Conservation (phyloP, 2,888 invertebrate species). For the Acleris laterana region DNA sequence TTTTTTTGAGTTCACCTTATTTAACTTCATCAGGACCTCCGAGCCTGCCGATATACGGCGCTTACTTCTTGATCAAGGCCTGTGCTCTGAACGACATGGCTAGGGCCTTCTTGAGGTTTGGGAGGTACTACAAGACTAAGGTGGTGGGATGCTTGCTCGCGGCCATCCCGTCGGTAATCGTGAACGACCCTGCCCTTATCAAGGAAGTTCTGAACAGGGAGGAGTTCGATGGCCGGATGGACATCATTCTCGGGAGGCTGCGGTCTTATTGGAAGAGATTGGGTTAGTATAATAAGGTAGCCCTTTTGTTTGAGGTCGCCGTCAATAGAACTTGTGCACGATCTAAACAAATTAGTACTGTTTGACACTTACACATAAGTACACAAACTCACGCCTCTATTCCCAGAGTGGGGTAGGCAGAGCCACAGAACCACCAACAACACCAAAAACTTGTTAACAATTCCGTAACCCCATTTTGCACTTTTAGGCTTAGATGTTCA, state of each 20-base stretch:
- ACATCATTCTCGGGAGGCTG: conserved; percentile 71
- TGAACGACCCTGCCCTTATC: conserved; percentile 80
- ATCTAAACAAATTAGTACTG: too few species aligned
- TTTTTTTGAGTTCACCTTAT: too few species aligned
- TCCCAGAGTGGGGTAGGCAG: too few species aligned
- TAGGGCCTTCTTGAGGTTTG: conserved; percentile 74
- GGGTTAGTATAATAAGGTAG: conserved; percentile 59
- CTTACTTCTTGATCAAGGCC: conserved; percentile 84
- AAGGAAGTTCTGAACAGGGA: conserved; percentile 84
- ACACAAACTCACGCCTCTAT: too few species aligned
- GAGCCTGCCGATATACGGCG: conserved; percentile 85
- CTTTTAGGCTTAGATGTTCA: too few species aligned
- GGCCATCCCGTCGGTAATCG: conserved; percentile 70
- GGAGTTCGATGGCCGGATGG: conserved; percentile 86
- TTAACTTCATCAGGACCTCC: conserved; percentile 85
- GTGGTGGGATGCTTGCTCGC: conserved; percentile 85
- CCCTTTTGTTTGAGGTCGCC: too few species aligned
- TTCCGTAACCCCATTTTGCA: too few species aligned
- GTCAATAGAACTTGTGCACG: too few species aligned
- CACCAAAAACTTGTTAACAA: too few species aligned
- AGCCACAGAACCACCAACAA: too few species aligned
- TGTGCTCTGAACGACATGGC: conserved; percentile 80
- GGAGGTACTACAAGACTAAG: conserved; percentile 84
- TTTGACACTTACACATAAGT: too few species aligned
- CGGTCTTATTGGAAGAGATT: conserved; percentile 82